Conservation (phyloP, 2,888 invertebrate genomes). For the Luperina testacea region DNA sequence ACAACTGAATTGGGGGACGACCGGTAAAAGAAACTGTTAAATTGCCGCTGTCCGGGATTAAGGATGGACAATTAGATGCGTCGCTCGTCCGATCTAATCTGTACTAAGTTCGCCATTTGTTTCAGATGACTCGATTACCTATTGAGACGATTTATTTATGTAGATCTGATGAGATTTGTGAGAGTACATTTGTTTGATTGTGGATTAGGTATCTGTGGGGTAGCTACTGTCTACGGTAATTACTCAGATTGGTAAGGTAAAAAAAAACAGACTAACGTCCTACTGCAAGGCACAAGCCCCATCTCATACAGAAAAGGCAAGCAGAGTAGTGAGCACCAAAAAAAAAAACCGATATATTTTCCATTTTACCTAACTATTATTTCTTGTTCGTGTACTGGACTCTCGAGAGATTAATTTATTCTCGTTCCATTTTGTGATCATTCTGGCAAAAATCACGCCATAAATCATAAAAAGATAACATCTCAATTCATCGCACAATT, state of each 20-base stretch:
- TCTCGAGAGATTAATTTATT: neutral
- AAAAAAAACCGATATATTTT: neutral
- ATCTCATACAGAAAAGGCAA: neutral
- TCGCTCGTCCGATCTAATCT: conserved; percentile 76
- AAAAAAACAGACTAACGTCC: neutral
- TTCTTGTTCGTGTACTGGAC: too few relatives aligned
- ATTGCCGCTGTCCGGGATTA: conserved; percentile 73
- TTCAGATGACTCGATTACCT: conserved; percentile 65
- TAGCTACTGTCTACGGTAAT: too few relatives aligned
- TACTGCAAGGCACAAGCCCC: too few relatives aligned
- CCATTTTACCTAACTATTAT: neutral
- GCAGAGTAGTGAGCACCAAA: neutral
- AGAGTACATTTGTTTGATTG: conserved; percentile 28
- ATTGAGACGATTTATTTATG: conserved; percentile 59
- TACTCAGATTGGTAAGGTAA: neutral
- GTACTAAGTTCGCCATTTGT: conserved; percentile 69
- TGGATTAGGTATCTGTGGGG: neutral
- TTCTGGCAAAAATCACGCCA: conserved; percentile 15
- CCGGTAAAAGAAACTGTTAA: conserved; percentile 67
- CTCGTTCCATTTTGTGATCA: neutral
- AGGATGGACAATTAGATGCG: conserved; percentile 72
- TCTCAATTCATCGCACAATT: conserved; percentile 51
- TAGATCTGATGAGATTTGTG: conserved; percentile 41
- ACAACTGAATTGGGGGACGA: conserved; percentile 55
- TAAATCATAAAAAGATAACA: conserved; percentile 41